Base-by-base conservation (phyloP, 2,797 vertebrate genomes). In the Phrynocephalus forsythii region DNA sequence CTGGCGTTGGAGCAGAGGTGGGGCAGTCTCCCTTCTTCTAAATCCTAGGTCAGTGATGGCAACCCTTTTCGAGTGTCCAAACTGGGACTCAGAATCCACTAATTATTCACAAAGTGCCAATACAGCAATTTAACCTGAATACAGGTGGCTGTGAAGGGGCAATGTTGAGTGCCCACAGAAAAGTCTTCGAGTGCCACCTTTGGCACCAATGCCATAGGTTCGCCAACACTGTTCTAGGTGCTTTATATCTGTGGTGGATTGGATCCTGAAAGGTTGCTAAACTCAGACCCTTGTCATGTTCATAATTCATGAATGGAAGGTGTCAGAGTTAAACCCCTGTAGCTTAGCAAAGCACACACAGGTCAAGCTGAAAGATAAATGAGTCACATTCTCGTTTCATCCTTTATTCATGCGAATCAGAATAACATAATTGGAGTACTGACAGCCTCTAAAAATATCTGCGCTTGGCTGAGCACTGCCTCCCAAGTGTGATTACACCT, bases 401-500 rank as follows among this genome's bases (percentile, higher is more conserved):
- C 82, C 52, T 76, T 82, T 82, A 82, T 50, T 77, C 48, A 63
- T 82, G 60, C n/a, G 30, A 22, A 76, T 50, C n/a, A 30, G 16
- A 26, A 7, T 50, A 52, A 44, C 63, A 30, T 18, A 60, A 63
- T 5, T 7, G 3, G n/a, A 75, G 11, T 11, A 56, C 22, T 78
- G 67, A 6, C 33, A 67, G 22, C 26, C 60, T 82, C 71, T 84
- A 81, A 88, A 81, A 88, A 84, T 79, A 76, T 52, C 60, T 69
- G n/a, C 69, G 77, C n/a, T 56, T 68, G 63, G 56, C 44, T 85
- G 83, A 81, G 60, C 87, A 52, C n/a, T 73, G 84, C 30, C 15
- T 85, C 75, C 78, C 79, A 81, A 80, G 78, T 75, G 69, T 67
- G 77, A 88, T 85, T 80, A 68, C 68, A 84, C 82, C 83, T 88